A percentile compares a stretch with the other conserved stretches of the same genome.
Conservation (phyloP, 2,113 vertebrate genomes). For the Cranoglanis bouderius region DNA sequence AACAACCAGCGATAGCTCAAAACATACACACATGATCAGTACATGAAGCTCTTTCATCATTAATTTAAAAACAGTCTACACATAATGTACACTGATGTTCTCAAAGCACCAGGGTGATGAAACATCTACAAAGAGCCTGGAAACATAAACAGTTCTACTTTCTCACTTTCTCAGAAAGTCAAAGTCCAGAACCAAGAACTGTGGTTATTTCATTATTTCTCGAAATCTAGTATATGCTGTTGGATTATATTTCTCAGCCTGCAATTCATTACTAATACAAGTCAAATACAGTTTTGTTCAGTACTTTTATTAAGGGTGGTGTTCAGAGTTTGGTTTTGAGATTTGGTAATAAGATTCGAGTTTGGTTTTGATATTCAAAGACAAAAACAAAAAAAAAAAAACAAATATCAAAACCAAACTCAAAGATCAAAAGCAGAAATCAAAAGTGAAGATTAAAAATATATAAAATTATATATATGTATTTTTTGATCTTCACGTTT, state of each 20-base stretch:
- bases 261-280: neutral
- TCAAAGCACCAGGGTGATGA: slow-evolving; percentile 1
- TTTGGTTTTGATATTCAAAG: too few relatives aligned
- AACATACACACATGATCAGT: slow-evolving; percentile 11
- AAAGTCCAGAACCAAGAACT: neutral
- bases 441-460: too few relatives aligned
- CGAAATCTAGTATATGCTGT: neutral
- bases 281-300: neutral
- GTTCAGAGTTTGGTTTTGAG: neutral
- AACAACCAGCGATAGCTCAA: slow-evolving; percentile 1
- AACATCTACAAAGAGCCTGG: neutral
- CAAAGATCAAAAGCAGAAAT: too few relatives aligned
- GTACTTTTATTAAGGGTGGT: neutral
- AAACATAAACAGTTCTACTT: neutral
- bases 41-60: slow-evolving; percentile 30
- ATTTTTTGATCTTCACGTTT: too few relatives aligned
- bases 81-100: neutral
- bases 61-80: slow-evolving; percentile 18
- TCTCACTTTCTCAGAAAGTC: slow-evolving; percentile 12
- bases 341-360: too few relatives aligned
- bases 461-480: too few relatives aligned
- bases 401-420: too few relatives aligned
- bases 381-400: too few relatives aligned
- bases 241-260: neutral
- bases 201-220: neutral